Percentiles rank a stretch among this genome's conserved stretches.
These are phyloP conservation scores for Melanerpes aurifrons DNA, from an alignment of 2,113 vertebrate species.

Conservation along the genomic window DNA sequence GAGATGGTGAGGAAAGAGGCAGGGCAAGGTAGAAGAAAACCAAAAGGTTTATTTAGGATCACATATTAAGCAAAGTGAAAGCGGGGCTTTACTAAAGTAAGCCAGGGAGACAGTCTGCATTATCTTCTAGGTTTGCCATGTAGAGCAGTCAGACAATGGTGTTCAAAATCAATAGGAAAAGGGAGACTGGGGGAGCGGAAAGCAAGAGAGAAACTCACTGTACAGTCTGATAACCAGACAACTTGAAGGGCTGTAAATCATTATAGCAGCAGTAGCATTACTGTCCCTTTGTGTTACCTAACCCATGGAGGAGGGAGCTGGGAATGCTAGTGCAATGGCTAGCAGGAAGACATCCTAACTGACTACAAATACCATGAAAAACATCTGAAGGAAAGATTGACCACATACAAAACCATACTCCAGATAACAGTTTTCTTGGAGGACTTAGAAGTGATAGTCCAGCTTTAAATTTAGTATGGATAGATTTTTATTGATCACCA, in stretches of 20 bases:
- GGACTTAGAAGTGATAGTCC: neutral
- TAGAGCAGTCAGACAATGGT: neutral
- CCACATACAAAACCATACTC: neutral
- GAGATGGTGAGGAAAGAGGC: neutral
- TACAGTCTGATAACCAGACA: neutral
- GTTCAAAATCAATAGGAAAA: neutral
- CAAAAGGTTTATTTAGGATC: neutral
- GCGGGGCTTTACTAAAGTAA: neutral
- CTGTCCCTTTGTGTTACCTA: neutral
- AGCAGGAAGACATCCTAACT: neutral
- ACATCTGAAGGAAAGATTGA: neutral
- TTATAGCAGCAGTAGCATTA: neutral
- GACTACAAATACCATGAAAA: neutral
- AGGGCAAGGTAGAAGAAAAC: neutral
- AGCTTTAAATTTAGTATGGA: neutral
- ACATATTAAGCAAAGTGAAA: neutral
- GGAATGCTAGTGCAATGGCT: neutral
- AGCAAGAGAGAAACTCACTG: neutral
- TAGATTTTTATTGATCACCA: neutral
- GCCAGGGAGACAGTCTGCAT: neutral
- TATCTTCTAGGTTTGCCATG: neutral
- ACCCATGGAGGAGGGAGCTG: rapidly evolving
- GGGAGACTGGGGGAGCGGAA: neutral
- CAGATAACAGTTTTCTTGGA: neutral
- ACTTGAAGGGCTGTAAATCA: neutral